phyloP scores from a whole-genome alignment of 2,888 invertebrate species.

The Bellardia pandia region DNA sequence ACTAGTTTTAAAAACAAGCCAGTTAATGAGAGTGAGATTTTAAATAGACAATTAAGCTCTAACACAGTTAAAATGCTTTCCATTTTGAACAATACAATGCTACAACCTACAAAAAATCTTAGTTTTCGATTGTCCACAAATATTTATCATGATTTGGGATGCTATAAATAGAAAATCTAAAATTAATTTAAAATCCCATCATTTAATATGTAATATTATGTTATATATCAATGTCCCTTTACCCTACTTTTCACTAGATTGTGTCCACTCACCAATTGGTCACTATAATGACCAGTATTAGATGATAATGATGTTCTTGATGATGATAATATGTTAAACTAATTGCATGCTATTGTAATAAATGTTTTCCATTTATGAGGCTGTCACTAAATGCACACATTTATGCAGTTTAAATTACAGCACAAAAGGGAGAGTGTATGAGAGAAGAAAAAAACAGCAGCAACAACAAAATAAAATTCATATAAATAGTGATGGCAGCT shows the following conservation, averaged over 20 bases:
- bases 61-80: background rate
- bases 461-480: constrained; percentile 13
- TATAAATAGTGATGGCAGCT: constrained; percentile 22
- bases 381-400: constrained; percentile 2
- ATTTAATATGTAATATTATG: background rate
- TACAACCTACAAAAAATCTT: background rate
- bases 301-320: constrained; percentile 1
- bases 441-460: background rate
- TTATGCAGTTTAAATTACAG: constrained; percentile 17
- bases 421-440: constrained; percentile 6
- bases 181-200: background rate
- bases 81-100: background rate
- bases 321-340: constrained; percentile 39
- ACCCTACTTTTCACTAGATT: background rate
- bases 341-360: constrained; percentile 29
- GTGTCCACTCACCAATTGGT: constrained; percentile 8
- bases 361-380: constrained; percentile 39
- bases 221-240: background rate
- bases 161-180: too few relatives aligned
- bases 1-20: constrained; percentile 16
- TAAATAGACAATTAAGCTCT: background rate
- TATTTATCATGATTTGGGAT: background rate
- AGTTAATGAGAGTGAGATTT: constrained; percentile 11
- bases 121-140: constrained; percentile 15
- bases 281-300: constrained; percentile 6